Base-by-base conservation (phyloP, 1,140 invertebrate genomes). In the Zaprionus africanus region DNA sequence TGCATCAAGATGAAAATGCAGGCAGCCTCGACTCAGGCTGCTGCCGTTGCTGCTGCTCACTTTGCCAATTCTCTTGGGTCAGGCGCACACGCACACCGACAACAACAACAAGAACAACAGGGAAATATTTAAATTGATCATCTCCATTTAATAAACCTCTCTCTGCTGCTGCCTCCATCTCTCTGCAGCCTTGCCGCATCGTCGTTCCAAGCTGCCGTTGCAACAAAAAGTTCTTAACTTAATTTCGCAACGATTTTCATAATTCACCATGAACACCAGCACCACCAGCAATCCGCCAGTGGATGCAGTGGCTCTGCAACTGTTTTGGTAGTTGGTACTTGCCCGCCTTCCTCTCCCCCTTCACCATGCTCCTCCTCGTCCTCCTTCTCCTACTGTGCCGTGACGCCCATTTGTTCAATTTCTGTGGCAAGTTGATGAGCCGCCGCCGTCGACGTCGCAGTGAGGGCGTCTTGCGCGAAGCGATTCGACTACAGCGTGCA, bases 111-210 rank as follows among this genome's bases (percentile, higher is more conserved):
- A 34, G 28, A 58, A 36, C 56, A 58, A 36, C 28, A 57, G 31
- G 69, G 59, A 87, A 91, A 91, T 91, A 91, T 91, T 91, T 91
- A 91, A 91, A 91, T 91, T 91, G 90, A 92, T 91, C 90, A 91
- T 91, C 90, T 91, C 81, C 90, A 91, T 92, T 91, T 91, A 91
- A 91, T 91, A 91, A 91, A 91, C 57, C 59, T 60, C 58, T 58
- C 72, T 54, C 59, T 26, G 51, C 61, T 43, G 67, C 58, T 49
- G 65, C 65, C 34, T 34, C 72, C 17, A 54, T 58, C 9, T 15
- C 13, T 17, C 56, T 49, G 38, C 43, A 28, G 9, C 51, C 43
- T 51, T 36, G 13, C 28, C 70, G 59, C 73, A 46, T 17, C 36
- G 36, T 38, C 78, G 76, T 67, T 71, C 66, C 80, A 57, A 76